Conservation (phyloP, 2,888 invertebrate species). For the Ditula angustiorana region DNA sequence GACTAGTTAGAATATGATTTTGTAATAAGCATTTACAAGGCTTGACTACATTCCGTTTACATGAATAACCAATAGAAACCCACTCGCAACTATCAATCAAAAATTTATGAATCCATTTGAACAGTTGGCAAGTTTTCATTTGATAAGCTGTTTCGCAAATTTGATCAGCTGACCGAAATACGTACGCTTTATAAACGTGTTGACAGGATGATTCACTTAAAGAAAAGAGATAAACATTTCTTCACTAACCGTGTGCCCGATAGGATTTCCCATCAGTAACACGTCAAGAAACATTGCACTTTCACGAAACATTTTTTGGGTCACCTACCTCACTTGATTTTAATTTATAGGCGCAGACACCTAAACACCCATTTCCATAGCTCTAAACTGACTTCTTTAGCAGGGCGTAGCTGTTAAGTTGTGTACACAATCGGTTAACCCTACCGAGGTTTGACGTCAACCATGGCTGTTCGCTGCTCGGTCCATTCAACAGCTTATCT, state of each 20-base stretch:
- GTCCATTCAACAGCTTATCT: slow-evolving; percentile 58
- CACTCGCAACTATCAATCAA: slow-evolving; percentile 1
- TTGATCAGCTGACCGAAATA: slow-evolving; percentile 9
- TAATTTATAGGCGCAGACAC: no score
- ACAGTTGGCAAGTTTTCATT: slow-evolving; percentile 6
- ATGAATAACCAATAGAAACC: neutral
- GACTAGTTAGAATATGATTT: neutral
- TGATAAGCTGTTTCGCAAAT: slow-evolving; percentile 10
- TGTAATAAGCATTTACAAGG: no score
- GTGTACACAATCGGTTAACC: neutral
- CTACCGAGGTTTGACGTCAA: slow-evolving; percentile 8
- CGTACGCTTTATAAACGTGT: neutral
- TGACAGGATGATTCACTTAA: neutral
- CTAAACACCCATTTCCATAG: neutral
- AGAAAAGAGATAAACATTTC: neutral
- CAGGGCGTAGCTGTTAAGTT: neutral
- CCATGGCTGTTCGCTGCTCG: neutral
- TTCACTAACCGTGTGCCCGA: no score
- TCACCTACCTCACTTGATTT: no score
- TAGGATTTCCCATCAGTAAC: no score
- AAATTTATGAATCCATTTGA: slow-evolving; percentile 7
- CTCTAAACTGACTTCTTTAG: neutral
- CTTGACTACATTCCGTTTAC: slow-evolving; percentile 5
- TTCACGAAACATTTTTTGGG: no score
- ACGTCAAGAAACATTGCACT: no score